These are phyloP conservation scores for Lamprotornis superbus DNA, from an alignment of 2,113 vertebrate genomes.

Conservation along the genomic window DNA sequence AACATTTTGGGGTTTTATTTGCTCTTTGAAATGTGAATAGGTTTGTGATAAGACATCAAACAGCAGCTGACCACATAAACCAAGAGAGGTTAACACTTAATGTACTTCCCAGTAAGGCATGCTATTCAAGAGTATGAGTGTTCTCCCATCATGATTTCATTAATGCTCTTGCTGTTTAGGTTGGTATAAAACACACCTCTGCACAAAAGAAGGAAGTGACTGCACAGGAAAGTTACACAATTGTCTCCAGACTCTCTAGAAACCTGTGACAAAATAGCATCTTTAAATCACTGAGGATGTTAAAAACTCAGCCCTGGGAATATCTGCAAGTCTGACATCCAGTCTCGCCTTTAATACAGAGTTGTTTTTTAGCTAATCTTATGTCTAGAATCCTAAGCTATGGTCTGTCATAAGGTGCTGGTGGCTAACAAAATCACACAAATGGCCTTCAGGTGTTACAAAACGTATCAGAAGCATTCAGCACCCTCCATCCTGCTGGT, in stretches of 20 bases:
- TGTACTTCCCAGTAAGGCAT: background rate
- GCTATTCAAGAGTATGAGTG: background rate
- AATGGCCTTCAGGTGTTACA: background rate
- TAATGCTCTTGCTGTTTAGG: background rate
- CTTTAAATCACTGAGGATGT: background rate
- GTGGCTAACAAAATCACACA: background rate
- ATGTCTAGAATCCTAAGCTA: background rate
- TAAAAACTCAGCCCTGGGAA: background rate
- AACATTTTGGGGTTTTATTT: background rate
- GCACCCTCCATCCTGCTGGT: background rate
- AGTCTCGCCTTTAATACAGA: background rate
- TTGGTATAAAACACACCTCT: background rate
- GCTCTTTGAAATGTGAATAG: background rate
- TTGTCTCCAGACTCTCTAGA: background rate
- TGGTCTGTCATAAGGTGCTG: background rate
- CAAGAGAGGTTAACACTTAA: background rate
- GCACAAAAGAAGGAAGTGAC: background rate
- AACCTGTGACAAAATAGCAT: background rate
- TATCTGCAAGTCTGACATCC: background rate
- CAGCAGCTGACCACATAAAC: slow-evolving; percentile 11
- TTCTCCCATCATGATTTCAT: background rate
- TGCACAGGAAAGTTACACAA: background rate
- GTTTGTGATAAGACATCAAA: slow-evolving; percentile 3
- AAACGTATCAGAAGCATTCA: background rate
- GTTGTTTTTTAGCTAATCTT: background rate